Evolutionary conservation across 2,113 vertebrate species (phyloP), one percentile per base, ranked within the genome.

Genomic region (Hyperopisus bebe): DNA sequence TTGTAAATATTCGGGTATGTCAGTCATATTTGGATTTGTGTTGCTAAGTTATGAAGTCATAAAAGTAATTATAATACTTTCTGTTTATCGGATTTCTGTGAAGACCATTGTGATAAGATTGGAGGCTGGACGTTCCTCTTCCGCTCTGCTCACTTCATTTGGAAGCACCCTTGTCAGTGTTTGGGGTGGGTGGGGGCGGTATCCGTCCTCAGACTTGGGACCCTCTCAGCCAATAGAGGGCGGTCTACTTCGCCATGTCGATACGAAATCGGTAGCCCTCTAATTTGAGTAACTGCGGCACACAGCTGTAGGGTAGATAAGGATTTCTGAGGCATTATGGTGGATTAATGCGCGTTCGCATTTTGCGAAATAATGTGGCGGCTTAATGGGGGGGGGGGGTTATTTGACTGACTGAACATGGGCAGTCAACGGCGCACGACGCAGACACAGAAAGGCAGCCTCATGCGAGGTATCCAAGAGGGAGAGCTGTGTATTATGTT

Each of bases 281-380:
- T 87, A 90, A 89, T 89, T 53, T 89, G 51, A 90, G 66, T 74
- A 42, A 70, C 84, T 74, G 31, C 35, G 55, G 5, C 58, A 35
- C 62, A 77, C 89, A 87, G 44, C 89, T 82, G 89, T 17, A 70
- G 89, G 58, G 80, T 88, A 88, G 46, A 53, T 17, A 50, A 50
- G 89, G 85, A 88, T 88, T 90, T 47, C 44, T 31, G 47, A 19
- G 89, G 89, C 62, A 90, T 90, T 90, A 90, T 53, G 27, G 46
- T 19, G 58, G 89, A 89, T 86, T 86, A 86, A 13, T 24, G 31
- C 9, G 44, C 44, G 9, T 24, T 39, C 3, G 46, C 44, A 83
- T 88, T 31, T 48, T 47, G 88, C 27, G 13, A 53, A 80, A 42
- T 47, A 48, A 51, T 51, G 44, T 53, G 88, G 47, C 7, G 15